Conservation (phyloP, 2,113 vertebrate species). For the Xyrauchen texanus region DNA sequence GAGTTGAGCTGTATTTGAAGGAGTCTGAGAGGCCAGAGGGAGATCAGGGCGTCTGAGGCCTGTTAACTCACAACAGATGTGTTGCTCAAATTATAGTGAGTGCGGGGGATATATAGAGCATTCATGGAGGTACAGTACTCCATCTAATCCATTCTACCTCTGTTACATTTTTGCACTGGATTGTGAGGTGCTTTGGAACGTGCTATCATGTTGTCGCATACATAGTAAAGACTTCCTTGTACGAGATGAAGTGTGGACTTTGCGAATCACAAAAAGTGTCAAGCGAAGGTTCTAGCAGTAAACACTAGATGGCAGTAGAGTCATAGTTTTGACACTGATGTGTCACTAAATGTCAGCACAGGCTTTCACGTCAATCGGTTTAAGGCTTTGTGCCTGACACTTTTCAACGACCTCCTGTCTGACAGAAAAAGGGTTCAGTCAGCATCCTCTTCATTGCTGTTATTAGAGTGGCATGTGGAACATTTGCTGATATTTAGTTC, state of each 20-base stretch:
- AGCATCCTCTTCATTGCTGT: too few relatives aligned
- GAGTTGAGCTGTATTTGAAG: slow-evolving; percentile 74
- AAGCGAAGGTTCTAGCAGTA: background rate
- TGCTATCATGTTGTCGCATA: too few relatives aligned
- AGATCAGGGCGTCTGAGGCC: slow-evolving; percentile 52
- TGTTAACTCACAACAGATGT: slow-evolving; percentile 76
- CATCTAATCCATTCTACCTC: background rate
- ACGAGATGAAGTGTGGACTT: too few relatives aligned
- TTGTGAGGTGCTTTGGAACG: too few relatives aligned
- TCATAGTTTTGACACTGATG: background rate
- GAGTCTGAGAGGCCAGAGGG: slow-evolving; percentile 24
- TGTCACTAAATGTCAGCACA: slow-evolving; percentile 66
- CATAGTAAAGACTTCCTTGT: too few relatives aligned
- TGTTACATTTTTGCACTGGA: background rate
- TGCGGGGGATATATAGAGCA: slow-evolving; percentile 15
- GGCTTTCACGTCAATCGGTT: background rate
- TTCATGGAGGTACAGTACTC: slow-evolving; percentile 6
- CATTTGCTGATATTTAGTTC: too few relatives aligned
- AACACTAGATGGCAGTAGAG: slow-evolving; percentile 64
- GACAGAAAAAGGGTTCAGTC: too few relatives aligned
- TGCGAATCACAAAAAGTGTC: background rate
- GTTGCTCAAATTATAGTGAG: slow-evolving; percentile 13
- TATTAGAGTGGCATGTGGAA: too few relatives aligned
- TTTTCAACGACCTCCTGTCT: too few relatives aligned
- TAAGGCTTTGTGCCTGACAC: too few relatives aligned